Conservation (phyloP, 2,888 invertebrate species). For the Julus scandinavius region DNA sequence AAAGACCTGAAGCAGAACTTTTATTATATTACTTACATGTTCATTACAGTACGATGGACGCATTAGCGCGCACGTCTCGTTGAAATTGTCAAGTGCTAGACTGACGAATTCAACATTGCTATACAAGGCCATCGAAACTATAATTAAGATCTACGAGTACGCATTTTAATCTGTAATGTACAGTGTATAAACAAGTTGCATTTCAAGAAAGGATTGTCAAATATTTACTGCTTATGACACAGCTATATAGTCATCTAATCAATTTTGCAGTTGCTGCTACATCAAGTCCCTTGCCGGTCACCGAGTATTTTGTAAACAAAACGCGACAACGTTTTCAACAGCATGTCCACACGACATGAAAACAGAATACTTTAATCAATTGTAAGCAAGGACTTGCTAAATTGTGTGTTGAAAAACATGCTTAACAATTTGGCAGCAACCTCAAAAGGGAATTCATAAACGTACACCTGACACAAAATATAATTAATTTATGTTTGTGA, state of each 20-base stretch:
- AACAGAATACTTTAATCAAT: too few species aligned
- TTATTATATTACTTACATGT: constrained; percentile 36
- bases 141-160: constrained; percentile 13
- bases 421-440: too few species aligned
- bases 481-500: too few species aligned
- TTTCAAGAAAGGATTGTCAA: not conserved
- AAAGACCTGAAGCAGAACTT: constrained; percentile 35
- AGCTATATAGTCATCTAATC: not conserved
- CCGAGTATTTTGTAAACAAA: not conserved
- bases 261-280: not conserved
- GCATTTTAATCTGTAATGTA: not conserved
- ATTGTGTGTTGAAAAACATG: too few species aligned
- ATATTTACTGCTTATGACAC: not conserved
- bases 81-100: constrained; percentile 35
- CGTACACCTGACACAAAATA: too few species aligned
- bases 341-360: too few species aligned
- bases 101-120: constrained; percentile 23
- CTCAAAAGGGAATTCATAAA: too few species aligned
- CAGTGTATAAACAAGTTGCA: not conserved
- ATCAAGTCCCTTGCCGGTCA: not conserved
- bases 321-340: not conserved
- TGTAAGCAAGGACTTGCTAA: too few species aligned
- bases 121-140: constrained; percentile 7
- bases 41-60: constrained; percentile 34
- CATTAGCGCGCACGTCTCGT: constrained; percentile 20